Percentiles rank a stretch among this genome's conserved stretches.
phyloP scores from a whole-genome alignment of 2,888 invertebrate species.

The Tenthredo notha region DNA sequence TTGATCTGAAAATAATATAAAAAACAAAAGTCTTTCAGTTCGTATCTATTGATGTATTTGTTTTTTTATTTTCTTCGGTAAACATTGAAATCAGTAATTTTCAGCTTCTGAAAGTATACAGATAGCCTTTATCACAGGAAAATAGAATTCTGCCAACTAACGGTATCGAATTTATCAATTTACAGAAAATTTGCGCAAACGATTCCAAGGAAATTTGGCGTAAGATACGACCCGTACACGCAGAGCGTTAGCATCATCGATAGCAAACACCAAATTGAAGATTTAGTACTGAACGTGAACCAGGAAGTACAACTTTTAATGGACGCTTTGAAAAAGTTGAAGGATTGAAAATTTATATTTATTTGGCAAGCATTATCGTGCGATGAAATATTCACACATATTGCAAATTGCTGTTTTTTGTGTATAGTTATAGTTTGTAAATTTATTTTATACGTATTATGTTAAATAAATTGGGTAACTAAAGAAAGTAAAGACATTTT shows the following conservation, averaged over 20 bases:
- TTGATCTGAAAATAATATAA: neutral
- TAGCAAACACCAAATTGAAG: constrained; percentile 93
- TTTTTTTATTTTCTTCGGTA: neutral
- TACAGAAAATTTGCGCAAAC: constrained; percentile 93
- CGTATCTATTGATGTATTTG: neutral
- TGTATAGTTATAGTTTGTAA: neutral
- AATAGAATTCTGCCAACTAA: neutral
- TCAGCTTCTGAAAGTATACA: neutral
- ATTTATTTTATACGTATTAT: neutral
- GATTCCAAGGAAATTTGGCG: constrained; percentile 95
- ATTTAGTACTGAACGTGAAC: constrained; percentile 89
- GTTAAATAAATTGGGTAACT: neutral
- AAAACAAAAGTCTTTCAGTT: neutral
- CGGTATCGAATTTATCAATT: constrained; percentile 64
- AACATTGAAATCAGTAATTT: neutral
- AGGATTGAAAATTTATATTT: constrained; percentile 71
- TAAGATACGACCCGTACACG: constrained; percentile 97
- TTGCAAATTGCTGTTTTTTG: neutral
- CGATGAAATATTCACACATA: neutral
- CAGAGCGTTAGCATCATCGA: constrained; percentile 96
- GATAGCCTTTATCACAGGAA: neutral
- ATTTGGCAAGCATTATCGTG: constrained; percentile 1
- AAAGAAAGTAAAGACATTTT: neutral
- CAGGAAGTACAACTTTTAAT: constrained; percentile 89
- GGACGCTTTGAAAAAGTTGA: constrained; percentile 88